Base-by-base conservation (phyloP, 2,888 invertebrate genomes). In the Cryptus armator region DNA sequence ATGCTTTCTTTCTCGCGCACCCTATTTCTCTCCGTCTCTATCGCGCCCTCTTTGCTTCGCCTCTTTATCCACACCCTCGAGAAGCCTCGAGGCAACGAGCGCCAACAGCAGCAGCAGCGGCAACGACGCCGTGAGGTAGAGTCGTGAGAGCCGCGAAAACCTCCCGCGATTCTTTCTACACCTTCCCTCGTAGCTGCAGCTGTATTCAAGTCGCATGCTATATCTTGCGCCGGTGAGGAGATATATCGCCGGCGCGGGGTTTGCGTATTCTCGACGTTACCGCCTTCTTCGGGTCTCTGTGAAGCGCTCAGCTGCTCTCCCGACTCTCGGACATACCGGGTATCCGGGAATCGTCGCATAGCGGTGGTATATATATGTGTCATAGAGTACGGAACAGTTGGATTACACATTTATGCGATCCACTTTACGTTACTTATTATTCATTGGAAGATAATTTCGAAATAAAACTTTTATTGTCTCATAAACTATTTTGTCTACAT, bases 291-390 rank as follows among this genome's bases (percentile, higher is more conserved):
- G 51, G 56, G 12, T 37, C 19, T 44, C 19, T 16, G 16, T 59
- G 37, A 37, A 24, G 32, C 74, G 44, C 71, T 70, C 81, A 66
- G 80, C 67, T 75, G 80, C 75, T 80, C 71, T 56, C 32, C 74
- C 72, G 70, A 10, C 59, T 67, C 24, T 75, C 67, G 37, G n/a
- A 51, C 32, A 68, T 62, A 72, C 66, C 74, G 77, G 68, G 84
- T 32, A 81, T 81, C 84, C 84, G 84, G 84, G 84, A 70, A 84
- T 62, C 56, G 81, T 51, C 72, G 81, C 84, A 72, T 77, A 67
- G 51, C 12, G 24, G 66, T 32, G 16, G 37, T 6, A 24, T n/a
- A 16, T 14, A 7, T 37, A 9, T 37, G 37, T 37, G 9, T 37
- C 37, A 37, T 37, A 37, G 37, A 7, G 37, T 37, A 37, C 37